phyloP scores from a whole-genome alignment of 2,113 vertebrate species.

The Bostrychus sinensis region DNA sequence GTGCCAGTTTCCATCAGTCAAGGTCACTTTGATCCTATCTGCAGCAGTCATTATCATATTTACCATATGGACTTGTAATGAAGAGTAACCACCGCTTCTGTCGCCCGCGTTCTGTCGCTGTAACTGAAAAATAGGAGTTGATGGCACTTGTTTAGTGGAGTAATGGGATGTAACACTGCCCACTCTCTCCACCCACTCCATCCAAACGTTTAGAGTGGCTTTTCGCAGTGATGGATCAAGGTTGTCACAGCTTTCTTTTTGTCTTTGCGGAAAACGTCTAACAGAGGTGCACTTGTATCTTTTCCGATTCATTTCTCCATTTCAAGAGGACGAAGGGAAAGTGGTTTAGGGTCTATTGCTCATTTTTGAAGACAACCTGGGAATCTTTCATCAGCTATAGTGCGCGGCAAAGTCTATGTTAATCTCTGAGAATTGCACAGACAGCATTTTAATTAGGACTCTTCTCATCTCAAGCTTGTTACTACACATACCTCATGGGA shows the following conservation, averaged over 20 bases:
- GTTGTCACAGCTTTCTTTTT: constrained; percentile 47
- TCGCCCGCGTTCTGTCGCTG: constrained; percentile 41
- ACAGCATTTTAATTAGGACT: constrained; percentile 65
- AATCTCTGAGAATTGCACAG: constrained; percentile 57
- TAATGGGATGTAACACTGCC: constrained; percentile 66
- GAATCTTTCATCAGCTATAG: constrained; percentile 57
- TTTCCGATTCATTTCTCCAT: constrained; percentile 56
- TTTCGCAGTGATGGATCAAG: constrained; percentile 63
- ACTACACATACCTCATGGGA: constrained; percentile 55
- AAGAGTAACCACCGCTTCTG: constrained; percentile 63
- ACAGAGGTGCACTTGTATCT: constrained; percentile 42
- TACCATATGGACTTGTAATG: constrained; percentile 69
- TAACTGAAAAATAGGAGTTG: constrained; percentile 57
- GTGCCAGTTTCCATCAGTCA: constrained; percentile 59
- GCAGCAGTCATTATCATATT: constrained; percentile 58
- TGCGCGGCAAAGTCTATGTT: constrained; percentile 34
- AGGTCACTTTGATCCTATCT: constrained; percentile 64
- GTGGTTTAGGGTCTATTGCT: constrained; percentile 55
- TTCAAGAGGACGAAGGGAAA: constrained; percentile 39
- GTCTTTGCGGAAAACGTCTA: constrained; percentile 52
- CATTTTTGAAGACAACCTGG: constrained; percentile 49
- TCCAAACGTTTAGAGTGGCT: constrained; percentile 43
- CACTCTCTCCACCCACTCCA: constrained; percentile 49
- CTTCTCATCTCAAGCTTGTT: constrained; percentile 47
- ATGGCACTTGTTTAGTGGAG: constrained; percentile 66